Conservation (phyloP, 1,140 invertebrate species). For the Hycleus phaleratus region DNA sequence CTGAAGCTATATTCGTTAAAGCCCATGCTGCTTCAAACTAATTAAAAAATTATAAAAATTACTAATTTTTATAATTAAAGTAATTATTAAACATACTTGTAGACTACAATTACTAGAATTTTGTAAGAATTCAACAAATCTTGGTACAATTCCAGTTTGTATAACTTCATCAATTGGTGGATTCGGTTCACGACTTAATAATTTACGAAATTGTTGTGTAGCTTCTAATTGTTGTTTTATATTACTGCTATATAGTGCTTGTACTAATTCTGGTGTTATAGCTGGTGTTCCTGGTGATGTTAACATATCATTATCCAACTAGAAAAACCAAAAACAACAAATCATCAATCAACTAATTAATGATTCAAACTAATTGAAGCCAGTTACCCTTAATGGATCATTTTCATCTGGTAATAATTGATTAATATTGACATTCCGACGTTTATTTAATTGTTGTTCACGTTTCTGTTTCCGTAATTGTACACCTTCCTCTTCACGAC, state of each 20-base stretch:
- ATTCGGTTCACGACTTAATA: constrained; percentile 92
- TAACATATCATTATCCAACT: constrained; percentile 38
- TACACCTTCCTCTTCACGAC: constrained; percentile 93
- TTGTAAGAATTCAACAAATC: constrained; percentile 90
- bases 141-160: constrained; percentile 88
- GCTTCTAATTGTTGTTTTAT: constrained; percentile 76
- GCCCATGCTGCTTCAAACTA: constrained; percentile 99
- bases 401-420: constrained; percentile 48
- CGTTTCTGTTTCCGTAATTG: constrained; percentile 92
- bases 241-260: constrained; percentile 74
- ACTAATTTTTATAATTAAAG: no score
- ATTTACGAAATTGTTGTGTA: constrained; percentile 91
- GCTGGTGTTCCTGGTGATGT: constrained; percentile 37
- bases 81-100: constrained; percentile 52
- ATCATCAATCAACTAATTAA: not conserved
- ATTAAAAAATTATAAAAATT: constrained; percentile 29
- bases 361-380: no score
- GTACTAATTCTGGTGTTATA: constrained; percentile 73
- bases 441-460: constrained; percentile 87
- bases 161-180: constrained; percentile 99
- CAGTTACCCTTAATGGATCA: constrained; percentile 28
- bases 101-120: constrained; percentile 75
- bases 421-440: constrained; percentile 72
- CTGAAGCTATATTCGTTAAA: constrained; percentile 94
- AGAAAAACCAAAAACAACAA: not conserved